Evolutionary conservation across 2,113 vertebrate species (phyloP).

Genomic region (Leuciscus idus): DNA sequence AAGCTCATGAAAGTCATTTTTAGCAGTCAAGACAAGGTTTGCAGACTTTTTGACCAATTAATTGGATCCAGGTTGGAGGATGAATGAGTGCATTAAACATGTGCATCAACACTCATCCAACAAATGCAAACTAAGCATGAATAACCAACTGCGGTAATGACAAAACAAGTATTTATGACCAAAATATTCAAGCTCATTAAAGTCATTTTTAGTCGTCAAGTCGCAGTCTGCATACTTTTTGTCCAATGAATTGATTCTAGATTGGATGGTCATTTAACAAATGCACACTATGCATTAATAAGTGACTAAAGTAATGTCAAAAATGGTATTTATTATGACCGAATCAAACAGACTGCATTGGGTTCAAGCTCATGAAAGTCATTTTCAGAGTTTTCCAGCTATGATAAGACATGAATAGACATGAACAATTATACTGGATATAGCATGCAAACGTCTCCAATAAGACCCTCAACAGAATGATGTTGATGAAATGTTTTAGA

Average conservation of each 20-base stretch:
- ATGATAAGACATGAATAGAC: background rate
- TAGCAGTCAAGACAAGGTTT: background rate
- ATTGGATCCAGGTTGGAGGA: too few relatives aligned
- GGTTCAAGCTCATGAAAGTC: background rate
- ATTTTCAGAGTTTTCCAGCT: background rate
- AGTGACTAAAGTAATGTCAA: background rate
- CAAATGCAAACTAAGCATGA: too few relatives aligned
- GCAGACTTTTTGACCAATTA: too few relatives aligned
- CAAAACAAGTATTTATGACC: background rate
- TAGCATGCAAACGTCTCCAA: background rate
- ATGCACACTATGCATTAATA: background rate
- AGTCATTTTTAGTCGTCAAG: background rate
- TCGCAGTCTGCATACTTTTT: background rate
- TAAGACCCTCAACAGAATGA: background rate
- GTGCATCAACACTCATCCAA: background rate
- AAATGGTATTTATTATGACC: background rate
- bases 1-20: background rate
- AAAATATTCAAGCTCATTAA: background rate
- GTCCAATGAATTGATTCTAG: background rate
- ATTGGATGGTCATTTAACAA: background rate
- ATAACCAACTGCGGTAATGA: background rate
- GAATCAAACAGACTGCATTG: background rate
- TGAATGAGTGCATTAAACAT: background rate
- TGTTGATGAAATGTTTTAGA: background rate
- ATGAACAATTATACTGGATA: background rate